A percentile compares a stretch with the other conserved stretches of the same genome.
Evolutionary conservation across 2,113 vertebrate genomes (phyloP).

Genomic region (Leptobrachium leishanense): DNA sequence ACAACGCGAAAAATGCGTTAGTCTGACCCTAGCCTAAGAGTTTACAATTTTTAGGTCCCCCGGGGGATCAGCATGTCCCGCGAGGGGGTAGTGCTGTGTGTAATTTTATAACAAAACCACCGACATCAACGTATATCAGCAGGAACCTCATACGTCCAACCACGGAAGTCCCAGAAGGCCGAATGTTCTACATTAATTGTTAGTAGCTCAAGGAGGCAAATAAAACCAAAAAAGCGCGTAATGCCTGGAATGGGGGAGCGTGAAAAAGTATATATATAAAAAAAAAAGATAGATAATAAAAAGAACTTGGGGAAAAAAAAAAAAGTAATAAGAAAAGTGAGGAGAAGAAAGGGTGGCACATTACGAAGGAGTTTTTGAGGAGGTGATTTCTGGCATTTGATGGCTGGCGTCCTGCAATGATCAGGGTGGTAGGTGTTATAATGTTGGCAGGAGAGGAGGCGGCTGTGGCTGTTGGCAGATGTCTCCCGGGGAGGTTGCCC

Average conservation of each 20-base stretch:
- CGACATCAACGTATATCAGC: background rate
- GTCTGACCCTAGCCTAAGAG: too few species aligned
- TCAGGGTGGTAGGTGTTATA: constrained; percentile 86
- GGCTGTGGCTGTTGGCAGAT: constrained; percentile 77
- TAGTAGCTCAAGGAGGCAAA: constrained; percentile 50
- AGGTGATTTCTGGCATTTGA: constrained; percentile 72
- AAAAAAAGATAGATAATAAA: background rate
- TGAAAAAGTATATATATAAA: constrained; percentile 33
- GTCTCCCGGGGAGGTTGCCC: constrained; percentile 82
- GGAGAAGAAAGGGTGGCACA: constrained; percentile 65
- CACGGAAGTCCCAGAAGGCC: background rate
- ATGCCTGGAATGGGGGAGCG: constrained; percentile 56
- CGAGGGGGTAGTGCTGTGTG: too few species aligned
- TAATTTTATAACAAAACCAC: background rate
- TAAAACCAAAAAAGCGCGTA: constrained; percentile 52
- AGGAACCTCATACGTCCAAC: background rate
- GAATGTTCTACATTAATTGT: constrained; percentile 19
- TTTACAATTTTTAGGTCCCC: too few species aligned
- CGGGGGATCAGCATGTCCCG: too few species aligned
- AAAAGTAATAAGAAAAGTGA: constrained; percentile 57
- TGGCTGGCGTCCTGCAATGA: constrained; percentile 74
- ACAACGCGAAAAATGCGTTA: too few species aligned
- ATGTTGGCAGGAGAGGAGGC: constrained; percentile 81
- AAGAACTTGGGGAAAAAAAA: background rate
- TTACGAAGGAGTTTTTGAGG: constrained; percentile 80